Conservation (phyloP, 2,797 vertebrate species). For the Lacerta agilis region DNA sequence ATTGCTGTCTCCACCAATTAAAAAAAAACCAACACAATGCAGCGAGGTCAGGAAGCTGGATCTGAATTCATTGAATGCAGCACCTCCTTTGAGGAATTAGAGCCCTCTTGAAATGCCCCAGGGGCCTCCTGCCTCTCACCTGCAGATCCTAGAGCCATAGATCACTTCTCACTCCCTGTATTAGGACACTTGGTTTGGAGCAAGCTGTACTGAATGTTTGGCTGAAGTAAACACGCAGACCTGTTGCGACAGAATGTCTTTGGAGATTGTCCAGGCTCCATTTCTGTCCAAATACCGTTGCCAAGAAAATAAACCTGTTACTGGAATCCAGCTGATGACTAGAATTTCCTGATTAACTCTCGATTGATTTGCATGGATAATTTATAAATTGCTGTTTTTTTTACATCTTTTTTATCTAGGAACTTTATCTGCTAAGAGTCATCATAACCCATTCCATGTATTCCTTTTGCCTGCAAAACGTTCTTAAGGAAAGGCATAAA, state of each 20-base stretch:
- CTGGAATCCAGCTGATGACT: slow-evolving; percentile 18
- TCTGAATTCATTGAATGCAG: neutral
- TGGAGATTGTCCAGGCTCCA: slow-evolving; percentile 2
- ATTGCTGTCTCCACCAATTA: neutral
- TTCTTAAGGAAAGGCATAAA: neutral
- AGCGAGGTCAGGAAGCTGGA: neutral
- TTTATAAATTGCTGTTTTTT: neutral
- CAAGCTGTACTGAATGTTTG: neutral
- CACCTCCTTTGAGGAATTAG: neutral
- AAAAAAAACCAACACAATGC: no score
- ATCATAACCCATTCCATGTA: neutral
- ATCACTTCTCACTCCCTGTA: neutral
- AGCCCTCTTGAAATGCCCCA: neutral
- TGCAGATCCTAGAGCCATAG: no score
- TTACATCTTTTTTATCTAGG: neutral
- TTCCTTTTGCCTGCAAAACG: neutral
- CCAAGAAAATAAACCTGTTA: slow-evolving; percentile 16
- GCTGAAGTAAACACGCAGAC: neutral
- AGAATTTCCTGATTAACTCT: slow-evolving; percentile 4
- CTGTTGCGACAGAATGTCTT: slow-evolving; percentile 7
- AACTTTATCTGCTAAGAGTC: neutral
- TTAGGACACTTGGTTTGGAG: neutral
- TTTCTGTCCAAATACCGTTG: neutral
- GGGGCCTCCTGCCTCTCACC: neutral
- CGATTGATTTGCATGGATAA: neutral